Conservation (phyloP, 2,888 invertebrate genomes). For the Cerceris rybyensis region DNA sequence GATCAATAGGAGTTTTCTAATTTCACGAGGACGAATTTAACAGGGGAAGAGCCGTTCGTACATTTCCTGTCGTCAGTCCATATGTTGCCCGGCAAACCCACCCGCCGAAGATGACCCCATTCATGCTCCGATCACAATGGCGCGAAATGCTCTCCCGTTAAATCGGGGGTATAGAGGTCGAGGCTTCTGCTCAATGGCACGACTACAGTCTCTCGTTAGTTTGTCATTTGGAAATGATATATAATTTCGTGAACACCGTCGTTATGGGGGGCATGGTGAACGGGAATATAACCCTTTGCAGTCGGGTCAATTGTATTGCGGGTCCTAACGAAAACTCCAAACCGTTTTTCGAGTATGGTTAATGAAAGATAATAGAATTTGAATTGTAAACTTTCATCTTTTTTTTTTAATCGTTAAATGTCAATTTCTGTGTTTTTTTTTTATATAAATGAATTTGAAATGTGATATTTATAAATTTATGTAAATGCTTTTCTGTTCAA, state of each 20-base stretch:
- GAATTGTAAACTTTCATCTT: no score
- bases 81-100: constrained; percentile 53
- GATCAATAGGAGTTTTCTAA: constrained; percentile 61
- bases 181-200: constrained; percentile 53
- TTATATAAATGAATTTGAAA: no score
- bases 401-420: no score
- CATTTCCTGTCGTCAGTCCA: constrained; percentile 47
- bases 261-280: constrained; percentile 17
- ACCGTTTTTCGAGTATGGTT: no score
- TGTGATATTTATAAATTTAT: no score
- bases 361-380: no score
- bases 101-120: constrained; percentile 60
- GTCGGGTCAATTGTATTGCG: no score
- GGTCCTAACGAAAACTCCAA: no score
- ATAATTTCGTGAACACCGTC: constrained; percentile 50
- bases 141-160: constrained; percentile 60
- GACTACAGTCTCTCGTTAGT: constrained; percentile 62
- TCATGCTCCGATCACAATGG: constrained; percentile 58
- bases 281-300: background rate
- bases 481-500: no score
- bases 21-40: constrained; percentile 54
- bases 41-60: constrained; percentile 35
- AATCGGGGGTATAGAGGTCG: constrained; percentile 54
- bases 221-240: constrained; percentile 65
- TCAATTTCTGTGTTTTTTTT: no score